These are phyloP conservation scores for Orthosia cruda DNA, from an alignment of 2,888 invertebrate genomes.

Conservation along the genomic window DNA sequence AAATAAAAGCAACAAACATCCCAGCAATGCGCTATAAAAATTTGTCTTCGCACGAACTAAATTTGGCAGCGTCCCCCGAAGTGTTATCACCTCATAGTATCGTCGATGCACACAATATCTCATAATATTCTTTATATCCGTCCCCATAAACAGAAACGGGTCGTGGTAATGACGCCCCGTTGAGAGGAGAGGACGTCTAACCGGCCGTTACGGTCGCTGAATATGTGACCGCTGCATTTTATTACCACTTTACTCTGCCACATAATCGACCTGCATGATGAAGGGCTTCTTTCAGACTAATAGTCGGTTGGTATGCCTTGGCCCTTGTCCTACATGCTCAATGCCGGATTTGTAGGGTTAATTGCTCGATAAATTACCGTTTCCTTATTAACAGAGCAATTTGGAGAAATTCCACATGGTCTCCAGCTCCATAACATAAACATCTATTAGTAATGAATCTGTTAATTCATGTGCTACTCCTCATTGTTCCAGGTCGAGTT, in stretches of 20 bases:
- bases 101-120: conserved; percentile 89
- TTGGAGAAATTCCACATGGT: conserved; percentile 8
- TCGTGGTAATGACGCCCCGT: conserved; percentile 89
- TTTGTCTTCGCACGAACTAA: conserved; percentile 82
- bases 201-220: conserved; percentile 89
- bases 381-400: conserved; percentile 24
- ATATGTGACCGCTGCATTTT: conserved; percentile 92
- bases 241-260: conserved; percentile 91
- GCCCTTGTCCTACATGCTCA: conserved; percentile 60
- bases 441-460: neutral
- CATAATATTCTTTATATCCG: conserved; percentile 91
- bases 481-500: conserved; percentile 93
- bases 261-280: conserved; percentile 91
- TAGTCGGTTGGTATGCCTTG: conserved; percentile 82
- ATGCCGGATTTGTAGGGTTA: conserved; percentile 53
- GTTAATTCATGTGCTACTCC: conserved; percentile 35
- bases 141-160: conserved; percentile 91
- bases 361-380: conserved; percentile 47
- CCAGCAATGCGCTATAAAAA: conserved; percentile 78
- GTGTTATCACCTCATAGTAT: conserved; percentile 90
- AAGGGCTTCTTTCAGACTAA: conserved; percentile 88
- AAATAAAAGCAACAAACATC: conserved; percentile 67
- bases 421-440: neutral
- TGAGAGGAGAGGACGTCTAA: conserved; percentile 88
- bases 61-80: conserved; percentile 82